Base-by-base conservation (phyloP, 1,140 invertebrate species). In the Zaprionus taronus region DNA sequence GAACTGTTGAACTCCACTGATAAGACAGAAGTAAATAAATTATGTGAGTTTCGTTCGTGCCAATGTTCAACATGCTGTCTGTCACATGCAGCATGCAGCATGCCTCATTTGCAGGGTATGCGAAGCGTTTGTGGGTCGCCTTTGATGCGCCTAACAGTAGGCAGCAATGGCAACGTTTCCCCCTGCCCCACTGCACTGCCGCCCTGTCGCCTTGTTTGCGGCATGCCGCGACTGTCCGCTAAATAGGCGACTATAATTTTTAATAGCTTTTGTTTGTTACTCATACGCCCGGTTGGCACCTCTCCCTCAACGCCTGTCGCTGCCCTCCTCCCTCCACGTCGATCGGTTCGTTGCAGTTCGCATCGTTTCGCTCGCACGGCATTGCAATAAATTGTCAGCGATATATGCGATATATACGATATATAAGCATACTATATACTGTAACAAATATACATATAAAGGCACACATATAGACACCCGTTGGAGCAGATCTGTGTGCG, bases 191-290 rank as follows among this genome's bases (percentile, higher is more conserved):
- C 49, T 14, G 4, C 0, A 15, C n/a, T n/a, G 28, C 11, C 61
- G 7, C 56, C 1, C 55, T 28, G 15, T 15, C 28, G 7, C 9
- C 31, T 31, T 2, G 31, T 31, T 11, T 38, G 38, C 36, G 34
- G 31, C 67, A 49, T 34, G 31, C 31, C 31, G 31, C 31, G 53
- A 38, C 28, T 61, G 38, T 66, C 70, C 70, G 71, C 60, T 73
- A 80, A 81, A 81, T 70, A 69, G 67, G 78, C 58, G 71, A 61
- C 74, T 83, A 89, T 78, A 72, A 77, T 68, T 74, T 71, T 87
- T 87, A 78, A 87, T 80, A 65, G 49, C 84, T 84, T 81, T 83
- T 72, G 75, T 79, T 68, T 55, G 80, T 87, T 87, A 89, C 84
- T 87, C 84, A 81, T 73, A 73, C 69, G 64, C 53, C 61, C 49